Conservation (phyloP, 2,797 vertebrate species). For the Crocidura indochinensis region DNA sequence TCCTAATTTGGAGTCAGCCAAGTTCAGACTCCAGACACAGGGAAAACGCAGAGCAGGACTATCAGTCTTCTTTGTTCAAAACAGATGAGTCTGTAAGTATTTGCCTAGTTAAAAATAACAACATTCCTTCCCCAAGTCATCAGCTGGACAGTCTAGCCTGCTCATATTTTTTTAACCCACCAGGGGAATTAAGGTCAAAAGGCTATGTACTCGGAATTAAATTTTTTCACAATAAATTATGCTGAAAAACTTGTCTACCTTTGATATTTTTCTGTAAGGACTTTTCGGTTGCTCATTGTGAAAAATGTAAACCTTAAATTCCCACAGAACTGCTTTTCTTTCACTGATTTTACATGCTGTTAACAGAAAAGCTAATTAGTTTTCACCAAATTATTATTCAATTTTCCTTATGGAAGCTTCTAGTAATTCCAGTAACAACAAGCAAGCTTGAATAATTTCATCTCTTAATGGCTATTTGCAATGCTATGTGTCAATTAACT, state of each 20-base stretch:
- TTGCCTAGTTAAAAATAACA: conserved; percentile 90
- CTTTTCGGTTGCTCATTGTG: conserved; percentile 44
- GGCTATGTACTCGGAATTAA: conserved; percentile 84
- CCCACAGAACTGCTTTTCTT: not conserved
- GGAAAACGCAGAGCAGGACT: conserved; percentile 83
- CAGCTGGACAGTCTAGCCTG: conserved; percentile 80
- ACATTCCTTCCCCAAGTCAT: conserved; percentile 84
- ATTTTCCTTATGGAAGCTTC: conserved; percentile 39
- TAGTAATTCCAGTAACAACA: conserved; percentile 35
- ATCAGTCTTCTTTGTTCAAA: conserved; percentile 89
- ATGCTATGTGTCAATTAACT: not conserved
- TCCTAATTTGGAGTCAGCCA: conserved; percentile 84
- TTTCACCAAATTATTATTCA: conserved; percentile 37
- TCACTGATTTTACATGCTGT: conserved; percentile 8
- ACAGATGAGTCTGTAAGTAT: conserved; percentile 88
- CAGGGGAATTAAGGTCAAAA: conserved; percentile 83
- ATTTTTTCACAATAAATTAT: conserved; percentile 78
- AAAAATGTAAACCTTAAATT: conserved; percentile 47
- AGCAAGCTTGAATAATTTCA: conserved; percentile 25
- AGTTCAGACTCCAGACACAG: conserved; percentile 84
- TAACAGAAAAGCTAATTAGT: conserved; percentile 32
- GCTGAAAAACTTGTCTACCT: conserved; percentile 59
- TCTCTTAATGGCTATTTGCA: not conserved
- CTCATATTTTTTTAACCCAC: conserved; percentile 81
- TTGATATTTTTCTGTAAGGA: conserved; percentile 68